These are phyloP conservation scores for Phoxinus phoxinus DNA, from an alignment of 2,113 vertebrate species.

Conservation along the genomic window DNA sequence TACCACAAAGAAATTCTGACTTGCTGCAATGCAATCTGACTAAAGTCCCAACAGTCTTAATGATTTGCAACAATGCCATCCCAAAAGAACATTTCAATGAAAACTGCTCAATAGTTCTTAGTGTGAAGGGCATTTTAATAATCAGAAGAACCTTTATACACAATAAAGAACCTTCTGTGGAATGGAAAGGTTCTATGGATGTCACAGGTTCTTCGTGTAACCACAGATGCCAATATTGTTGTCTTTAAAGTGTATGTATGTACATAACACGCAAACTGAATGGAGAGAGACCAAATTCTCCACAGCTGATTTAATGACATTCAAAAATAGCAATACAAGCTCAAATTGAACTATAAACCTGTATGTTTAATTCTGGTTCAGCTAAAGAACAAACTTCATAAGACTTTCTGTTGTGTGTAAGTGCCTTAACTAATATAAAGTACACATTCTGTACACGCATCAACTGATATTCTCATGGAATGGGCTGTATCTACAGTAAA, in stretches of 20 bases:
- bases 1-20: not conserved
- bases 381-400: not conserved
- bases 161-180: no score
- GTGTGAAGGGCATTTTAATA: no score
- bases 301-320: not conserved
- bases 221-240: no score
- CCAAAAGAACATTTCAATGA: no score
- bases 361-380: not conserved
- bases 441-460: not conserved
- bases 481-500: not conserved
- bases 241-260: no score
- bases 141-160: no score
- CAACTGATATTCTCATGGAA: not conserved
- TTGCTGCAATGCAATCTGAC: not conserved
- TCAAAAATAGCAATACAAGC: not conserved
- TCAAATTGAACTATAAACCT: not conserved
- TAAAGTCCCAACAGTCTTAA: not conserved
- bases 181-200: no score
- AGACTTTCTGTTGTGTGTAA: not conserved
- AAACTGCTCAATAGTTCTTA: no score
- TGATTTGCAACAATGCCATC: no score
- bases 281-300: not conserved
- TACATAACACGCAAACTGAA: not conserved
- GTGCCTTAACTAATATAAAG: not conserved
- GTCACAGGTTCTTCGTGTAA: no score